A percentile compares a stretch with the other conserved stretches of the same genome.
Conservation (phyloP, 1,140 invertebrate species). For the Drosophila aff. region DNA sequence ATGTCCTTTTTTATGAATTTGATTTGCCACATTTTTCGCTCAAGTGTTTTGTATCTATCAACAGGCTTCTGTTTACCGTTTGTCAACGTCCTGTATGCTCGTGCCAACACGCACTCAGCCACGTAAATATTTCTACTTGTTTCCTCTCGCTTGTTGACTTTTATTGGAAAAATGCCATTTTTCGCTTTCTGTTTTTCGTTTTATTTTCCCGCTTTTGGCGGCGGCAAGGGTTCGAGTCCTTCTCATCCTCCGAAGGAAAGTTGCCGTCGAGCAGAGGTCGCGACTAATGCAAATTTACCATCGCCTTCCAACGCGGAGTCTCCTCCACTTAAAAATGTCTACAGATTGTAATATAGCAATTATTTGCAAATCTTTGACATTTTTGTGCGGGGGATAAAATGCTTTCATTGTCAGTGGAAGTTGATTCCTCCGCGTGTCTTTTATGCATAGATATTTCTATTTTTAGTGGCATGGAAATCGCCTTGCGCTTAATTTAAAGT, state of each 20-base stretch:
- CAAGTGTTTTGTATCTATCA: conserved; percentile 16
- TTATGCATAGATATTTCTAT: conserved; percentile 39
- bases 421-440: not conserved
- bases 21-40: not conserved
- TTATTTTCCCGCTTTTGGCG: conserved; percentile 7
- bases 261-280: not conserved
- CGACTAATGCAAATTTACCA: conserved; percentile 46
- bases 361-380: conserved; percentile 64
- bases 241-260: conserved; percentile 1
- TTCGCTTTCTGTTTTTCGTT: conserved; percentile 19
- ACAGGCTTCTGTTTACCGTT: conserved; percentile 31
- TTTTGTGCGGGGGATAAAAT: conserved; percentile 17
- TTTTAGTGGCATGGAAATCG: conserved; percentile 21
- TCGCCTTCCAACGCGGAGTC: not conserved
- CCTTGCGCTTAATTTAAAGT: not conserved
- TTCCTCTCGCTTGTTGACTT: conserved; percentile 60
- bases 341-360: conserved; percentile 45
- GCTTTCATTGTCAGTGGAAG: conserved; percentile 18
- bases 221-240: conserved; percentile 11
- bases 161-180: conserved; percentile 69
- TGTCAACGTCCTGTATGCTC: conserved; percentile 18
- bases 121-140: conserved; percentile 59
- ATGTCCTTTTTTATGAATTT: not conserved
- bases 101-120: conserved; percentile 39
- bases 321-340: conserved; percentile 17